These are phyloP conservation scores for Cantharis nigra DNA, from an alignment of 2,888 invertebrate species.

Conservation along the genomic window DNA sequence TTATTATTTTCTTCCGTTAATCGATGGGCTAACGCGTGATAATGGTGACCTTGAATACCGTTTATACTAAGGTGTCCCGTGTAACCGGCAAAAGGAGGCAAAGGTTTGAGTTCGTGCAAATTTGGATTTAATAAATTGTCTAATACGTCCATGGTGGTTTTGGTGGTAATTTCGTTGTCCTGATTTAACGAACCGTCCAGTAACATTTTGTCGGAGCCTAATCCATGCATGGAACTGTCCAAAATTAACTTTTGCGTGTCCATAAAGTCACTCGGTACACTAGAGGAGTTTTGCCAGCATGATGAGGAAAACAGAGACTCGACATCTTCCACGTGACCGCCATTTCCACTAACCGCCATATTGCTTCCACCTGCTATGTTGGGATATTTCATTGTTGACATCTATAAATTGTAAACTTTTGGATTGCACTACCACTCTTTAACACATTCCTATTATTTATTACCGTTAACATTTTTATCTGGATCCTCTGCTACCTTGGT, in stretches of 20 bases:
- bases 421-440: constrained; percentile 17
- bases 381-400: constrained; percentile 57
- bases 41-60: constrained; percentile 86
- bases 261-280: constrained; percentile 59
- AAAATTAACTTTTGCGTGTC: constrained; percentile 62
- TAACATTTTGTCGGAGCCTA: constrained; percentile 56
- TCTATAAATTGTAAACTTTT: constrained; percentile 33
- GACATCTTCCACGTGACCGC: constrained; percentile 59
- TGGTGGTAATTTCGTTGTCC: constrained; percentile 55
- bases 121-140: constrained; percentile 70
- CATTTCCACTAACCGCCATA: constrained; percentile 52
- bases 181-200: constrained; percentile 57
- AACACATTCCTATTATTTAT: constrained; percentile 14
- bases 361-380: constrained; percentile 52
- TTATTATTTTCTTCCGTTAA: constrained; percentile 77
- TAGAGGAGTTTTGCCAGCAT: constrained; percentile 67
- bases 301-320: constrained; percentile 74
- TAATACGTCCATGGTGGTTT: constrained; percentile 67
- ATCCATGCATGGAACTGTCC: constrained; percentile 60
- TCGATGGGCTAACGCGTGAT: constrained; percentile 81
- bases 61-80: constrained; percentile 86
- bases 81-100: constrained; percentile 86
- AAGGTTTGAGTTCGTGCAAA: constrained; percentile 80
- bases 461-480: constrained; percentile 30
- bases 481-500: constrained; percentile 24